Conservation (phyloP, 2,888 invertebrate species). For the Exocentrus adspersus region DNA sequence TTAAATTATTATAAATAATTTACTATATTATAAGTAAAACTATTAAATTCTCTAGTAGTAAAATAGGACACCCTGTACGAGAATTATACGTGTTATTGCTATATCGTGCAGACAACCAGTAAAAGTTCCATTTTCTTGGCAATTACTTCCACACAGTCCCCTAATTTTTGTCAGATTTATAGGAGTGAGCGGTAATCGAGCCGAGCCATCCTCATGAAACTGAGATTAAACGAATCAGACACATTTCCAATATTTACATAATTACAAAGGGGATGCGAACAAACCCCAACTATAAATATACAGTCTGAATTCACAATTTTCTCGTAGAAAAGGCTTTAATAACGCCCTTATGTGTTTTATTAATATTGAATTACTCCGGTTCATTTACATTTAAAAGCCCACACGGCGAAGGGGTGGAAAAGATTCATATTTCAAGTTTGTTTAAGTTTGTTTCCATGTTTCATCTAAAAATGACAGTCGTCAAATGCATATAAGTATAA, state of each 20-base stretch:
- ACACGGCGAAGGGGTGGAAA: neutral
- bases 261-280: slow-evolving; percentile 22
- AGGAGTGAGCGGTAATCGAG: neutral
- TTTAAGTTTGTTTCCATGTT: neutral
- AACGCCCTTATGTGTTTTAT: slow-evolving; percentile 23
- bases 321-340: slow-evolving; percentile 23
- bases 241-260: slow-evolving; percentile 33
- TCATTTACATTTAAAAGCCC: slow-evolving; percentile 20
- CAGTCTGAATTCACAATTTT: slow-evolving; percentile 12
- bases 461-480: neutral
- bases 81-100: neutral
- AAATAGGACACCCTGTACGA: no score
- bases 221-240: slow-evolving; percentile 25
- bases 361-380: slow-evolving; percentile 22
- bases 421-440: neutral
- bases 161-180: slow-evolving; percentile 1
- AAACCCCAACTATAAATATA: slow-evolving; percentile 12
- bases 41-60: no score
- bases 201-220: slow-evolving; percentile 15
- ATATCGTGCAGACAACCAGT: neutral
- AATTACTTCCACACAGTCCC: neutral
- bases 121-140: neutral
- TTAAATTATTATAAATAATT: no score
- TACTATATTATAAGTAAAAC: no score
- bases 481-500: no score